Percentiles rank a stretch among this genome's conserved stretches.
These are phyloP conservation scores for Lepus europaeus DNA, from an alignment of 2,113 vertebrate species.

Conservation along the genomic window DNA sequence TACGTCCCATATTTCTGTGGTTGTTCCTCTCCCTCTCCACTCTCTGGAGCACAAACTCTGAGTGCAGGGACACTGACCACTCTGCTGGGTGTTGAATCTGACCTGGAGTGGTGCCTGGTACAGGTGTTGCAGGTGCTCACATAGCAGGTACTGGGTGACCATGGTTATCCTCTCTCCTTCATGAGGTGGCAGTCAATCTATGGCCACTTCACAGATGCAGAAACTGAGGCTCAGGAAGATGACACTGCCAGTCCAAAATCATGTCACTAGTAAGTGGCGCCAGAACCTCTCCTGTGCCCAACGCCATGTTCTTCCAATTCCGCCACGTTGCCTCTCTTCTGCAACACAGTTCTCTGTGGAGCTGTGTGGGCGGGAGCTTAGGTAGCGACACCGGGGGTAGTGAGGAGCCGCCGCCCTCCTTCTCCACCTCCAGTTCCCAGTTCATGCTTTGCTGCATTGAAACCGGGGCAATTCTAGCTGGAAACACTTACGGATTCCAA, in stretches of 20 bases:
- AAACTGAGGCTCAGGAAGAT: neutral
- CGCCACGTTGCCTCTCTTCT: slow-evolving; percentile 10
- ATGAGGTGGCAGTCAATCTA: neutral
- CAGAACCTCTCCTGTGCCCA: slow-evolving; percentile 40
- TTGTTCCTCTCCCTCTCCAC: neutral
- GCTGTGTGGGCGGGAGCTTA: slow-evolving; percentile 68
- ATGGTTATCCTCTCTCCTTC: neutral
- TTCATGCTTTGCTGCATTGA: slow-evolving; percentile 72
- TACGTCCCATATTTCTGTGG: neutral
- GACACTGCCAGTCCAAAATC: neutral
- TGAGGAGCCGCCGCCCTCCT: slow-evolving; percentile 51
- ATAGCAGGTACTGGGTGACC: neutral
- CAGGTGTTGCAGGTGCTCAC: neutral
- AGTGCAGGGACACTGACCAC: neutral
- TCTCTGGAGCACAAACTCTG: neutral
- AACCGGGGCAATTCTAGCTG: slow-evolving; percentile 46
- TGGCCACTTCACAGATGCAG: neutral
- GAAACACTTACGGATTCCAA: slow-evolving; percentile 19
- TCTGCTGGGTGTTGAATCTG: neutral
- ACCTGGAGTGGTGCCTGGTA: neutral
- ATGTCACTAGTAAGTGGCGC: slow-evolving; percentile 26
- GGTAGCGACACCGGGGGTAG: slow-evolving; percentile 67
- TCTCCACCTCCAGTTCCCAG: slow-evolving; percentile 74
- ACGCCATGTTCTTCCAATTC: neutral
- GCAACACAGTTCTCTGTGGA: slow-evolving; percentile 61